Base-by-base conservation (phyloP, 2,797 vertebrate species). In the Melopsittacus undulatus region DNA sequence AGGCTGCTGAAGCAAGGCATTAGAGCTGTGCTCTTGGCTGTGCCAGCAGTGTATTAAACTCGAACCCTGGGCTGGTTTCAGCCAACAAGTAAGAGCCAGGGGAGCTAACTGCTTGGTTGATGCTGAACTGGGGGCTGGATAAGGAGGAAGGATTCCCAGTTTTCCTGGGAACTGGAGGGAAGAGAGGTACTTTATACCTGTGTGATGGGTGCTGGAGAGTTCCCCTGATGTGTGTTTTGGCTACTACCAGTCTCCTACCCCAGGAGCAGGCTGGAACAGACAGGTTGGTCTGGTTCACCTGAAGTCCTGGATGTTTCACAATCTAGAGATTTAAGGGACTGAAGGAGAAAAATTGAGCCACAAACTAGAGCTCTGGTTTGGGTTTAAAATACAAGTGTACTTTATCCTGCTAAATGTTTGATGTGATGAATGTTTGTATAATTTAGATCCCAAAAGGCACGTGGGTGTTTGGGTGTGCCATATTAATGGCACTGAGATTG, bases 231-330 rank as follows among this genome's bases (percentile, higher is more conserved):
- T 11, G 11, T 36, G 62, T 73, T 23, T 73, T 70, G n/a, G 24
- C 46, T 61, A 1, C 1, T 13, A 7, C 13, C 20, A 27, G 17
- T 34, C 49, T 91, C 36, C 27, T 13, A 48, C 30, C 34, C 5
- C 45, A 70, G 9, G 26, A 68, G 36, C 45, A 85, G 51, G 27
- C 32, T 1, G 0, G 43, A 77, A 36, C 51, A 59, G 66, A 13
- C 9, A 26, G 20, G 7, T 23, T 36, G 5, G 40, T 23, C 18
- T 69, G 46, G 45, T 4, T 57, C 0, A 0, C 29, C 17, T 48
- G 0, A 38, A 38, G 38, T 62, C 21, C 15, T 83, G 63, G 18
- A 8, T 75, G 46, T 61, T 81, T 72, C 46, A 54, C 4, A 24
- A 11, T 38, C 81, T 46, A 14, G 27, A 42, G 11, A 13, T 80